Evolutionary conservation across 2,888 invertebrate genomes (phyloP), one percentile per base, ranked within the genome.

Genomic region (Amphipoea lucens): DNA sequence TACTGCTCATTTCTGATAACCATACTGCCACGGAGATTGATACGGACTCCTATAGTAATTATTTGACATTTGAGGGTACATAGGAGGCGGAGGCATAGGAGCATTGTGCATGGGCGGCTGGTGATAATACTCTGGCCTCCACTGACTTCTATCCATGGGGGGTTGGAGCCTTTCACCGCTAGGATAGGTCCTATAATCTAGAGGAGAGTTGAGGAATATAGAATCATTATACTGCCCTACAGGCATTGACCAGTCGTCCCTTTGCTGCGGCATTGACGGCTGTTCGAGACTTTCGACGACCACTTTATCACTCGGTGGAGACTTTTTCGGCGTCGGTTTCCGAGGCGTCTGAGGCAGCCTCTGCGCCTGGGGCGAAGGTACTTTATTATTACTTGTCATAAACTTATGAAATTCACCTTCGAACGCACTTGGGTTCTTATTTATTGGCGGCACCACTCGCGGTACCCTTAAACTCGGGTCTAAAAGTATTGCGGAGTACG

Each of bases 371-470:
- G 66, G 45, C 2, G 74, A 7, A 7, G 68, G 23, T 4, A 62
- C 23, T 0, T 67, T 78, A n/a, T 81, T 72, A 11, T 78, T 67
- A 4, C 23, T 82, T 3, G 88, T 78, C 95, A 96, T 96, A 76
- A 97, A 97, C 83, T 96, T 96, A 74, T 95, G 93, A 84, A 96
- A 97, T 85, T 96, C 97, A 0, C 93, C 92, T 82, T 95, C 94
- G 71, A 96, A 97, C 0, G 96, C 96, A n/a, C 92, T 96, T 0
- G 96, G 96, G 62, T 95, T 95, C 81, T 96, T 96, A 78, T 96
- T 95, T 0, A 96, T 87, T 0, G 96, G 96, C 36, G 92, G 90
- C 4, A 96, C 72, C 0, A 91, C 84, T 62, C 93, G 92, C 0
- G 96, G 94, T 48, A 94, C 92, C 54, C 95, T 84, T 45, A 90